Evolutionary conservation across 2,113 vertebrate genomes (phyloP), one percentile per base, ranked within the genome.

Genomic region (Empidonax alnorum): DNA sequence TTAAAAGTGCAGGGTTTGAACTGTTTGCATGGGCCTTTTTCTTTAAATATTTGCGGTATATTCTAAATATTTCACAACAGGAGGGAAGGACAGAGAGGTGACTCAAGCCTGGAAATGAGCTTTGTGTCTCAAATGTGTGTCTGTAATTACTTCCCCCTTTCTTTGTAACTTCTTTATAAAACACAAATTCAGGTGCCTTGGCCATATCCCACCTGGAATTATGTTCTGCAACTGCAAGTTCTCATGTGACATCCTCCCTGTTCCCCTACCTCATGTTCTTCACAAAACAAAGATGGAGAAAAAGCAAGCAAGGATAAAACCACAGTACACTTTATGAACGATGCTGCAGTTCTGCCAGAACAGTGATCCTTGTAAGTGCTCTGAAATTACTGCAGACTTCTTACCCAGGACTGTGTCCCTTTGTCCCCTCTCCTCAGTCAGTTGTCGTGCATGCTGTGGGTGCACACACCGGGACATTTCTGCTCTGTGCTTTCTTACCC

Each of bases 1-100:
- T 78, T 89, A 65, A 81, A 89, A 91, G 81, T 17, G 9, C 33
- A 49, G 31, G 15, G 27, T 47, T 75, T 68, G 37, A 69, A 76
- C 58, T 95, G 77, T 89, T 96, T 87, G 66, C 77, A 27, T 14
- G 53, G 49, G 55, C 37, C 53, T 65, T 93, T 84, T 76, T 80
- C 73, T 97, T 94, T 79, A 82, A 96, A 97, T 96, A 96, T 95
- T 97, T 97, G 91, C 81, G 82, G 37, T 82, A 52, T 87, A n/a
- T 84, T 91, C 58, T 65, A 95, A 94, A 82, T 82, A 93, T 97
- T 97, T 96, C 89, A 50, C 96, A 96, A 97, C 24, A 47, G 72
- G 31, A 74, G 71, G 16, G 62, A 69, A 95, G 73, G 89, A 52
- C 86, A 84, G 77, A 94, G 67, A 76, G 77, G 56, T 92, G 66